Conservation (phyloP, 2,797 vertebrate species). For the Tamandua tetradactyla region DNA sequence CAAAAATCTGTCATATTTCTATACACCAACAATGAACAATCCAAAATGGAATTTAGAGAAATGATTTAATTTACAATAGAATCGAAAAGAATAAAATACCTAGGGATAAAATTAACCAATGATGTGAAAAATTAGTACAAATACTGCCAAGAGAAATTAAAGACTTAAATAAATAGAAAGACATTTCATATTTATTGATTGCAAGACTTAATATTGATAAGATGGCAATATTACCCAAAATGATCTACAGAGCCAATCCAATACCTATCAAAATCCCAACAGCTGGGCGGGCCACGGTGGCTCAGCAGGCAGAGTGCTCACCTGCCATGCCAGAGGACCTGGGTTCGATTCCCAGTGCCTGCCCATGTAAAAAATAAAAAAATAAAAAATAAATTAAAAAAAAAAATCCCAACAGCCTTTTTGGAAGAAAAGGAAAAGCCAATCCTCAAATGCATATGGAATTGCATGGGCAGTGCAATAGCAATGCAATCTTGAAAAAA, state of each 20-base stretch:
- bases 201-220: no score
- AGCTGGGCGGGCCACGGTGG: no score
- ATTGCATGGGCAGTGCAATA: not conserved
- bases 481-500: conserved; percentile 1
- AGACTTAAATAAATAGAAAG: not conserved
- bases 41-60: conserved; percentile 24
- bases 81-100: conserved; percentile 19
- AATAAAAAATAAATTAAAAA: no score
- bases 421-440: conserved; percentile 14
- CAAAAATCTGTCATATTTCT: not conserved
- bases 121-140: not conserved
- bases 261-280: not conserved
- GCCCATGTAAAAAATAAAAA: no score
- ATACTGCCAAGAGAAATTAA: not conserved
- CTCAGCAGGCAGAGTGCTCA: no score
- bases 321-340: no score
- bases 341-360: no score
- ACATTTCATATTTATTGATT: not conserved
- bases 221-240: not conserved
- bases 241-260: not conserved
- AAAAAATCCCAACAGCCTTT: conserved; percentile 18
- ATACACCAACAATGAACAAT: not conserved
- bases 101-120: not conserved
- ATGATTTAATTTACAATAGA: not conserved
- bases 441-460: not conserved